Percentiles rank a stretch among this genome's conserved stretches.
phyloP scores from a whole-genome alignment of 2,797 vertebrate species.

The Silurus aristotelis region DNA sequence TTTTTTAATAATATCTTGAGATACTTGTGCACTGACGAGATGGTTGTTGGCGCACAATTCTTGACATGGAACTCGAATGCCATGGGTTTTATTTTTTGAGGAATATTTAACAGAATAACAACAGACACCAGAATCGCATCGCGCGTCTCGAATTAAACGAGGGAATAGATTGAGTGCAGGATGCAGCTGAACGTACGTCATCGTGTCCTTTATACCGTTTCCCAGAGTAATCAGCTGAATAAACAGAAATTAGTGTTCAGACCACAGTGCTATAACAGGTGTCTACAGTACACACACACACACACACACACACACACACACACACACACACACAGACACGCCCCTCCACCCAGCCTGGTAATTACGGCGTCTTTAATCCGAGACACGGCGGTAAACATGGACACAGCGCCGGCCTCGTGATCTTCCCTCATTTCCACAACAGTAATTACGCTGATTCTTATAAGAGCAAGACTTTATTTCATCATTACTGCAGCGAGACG shows the following conservation, averaged over 20 bases:
- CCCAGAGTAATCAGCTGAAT: constrained; percentile 72
- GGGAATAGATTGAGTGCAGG: not conserved
- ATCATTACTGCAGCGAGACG: not conserved
- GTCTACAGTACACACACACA: not conserved
- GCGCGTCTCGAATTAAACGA: not conserved
- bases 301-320: too few relatives aligned
- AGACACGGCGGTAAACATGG: constrained; percentile 34
- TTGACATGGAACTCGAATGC: not conserved
- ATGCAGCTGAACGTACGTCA: not conserved
- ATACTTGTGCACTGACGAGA: too few relatives aligned
- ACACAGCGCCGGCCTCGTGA: not conserved
- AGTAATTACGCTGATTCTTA: constrained; percentile 7
- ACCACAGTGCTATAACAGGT: constrained; percentile 19
- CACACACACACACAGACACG: constrained; percentile 29
- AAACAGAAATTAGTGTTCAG: constrained; percentile 63
- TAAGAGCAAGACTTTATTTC: not conserved
- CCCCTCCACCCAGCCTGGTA: constrained; percentile 62
- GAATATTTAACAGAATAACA: too few relatives aligned
- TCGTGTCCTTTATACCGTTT: not conserved
- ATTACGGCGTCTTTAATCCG: constrained; percentile 70
- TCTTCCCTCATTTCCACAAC: not conserved
- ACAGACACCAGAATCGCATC: not conserved
- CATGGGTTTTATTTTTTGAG: not conserved
- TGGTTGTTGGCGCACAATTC: too few relatives aligned
- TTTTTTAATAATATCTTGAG: not conserved